Evolutionary conservation across 1,140 invertebrate species (phyloP), one percentile per base, ranked within the genome.

Genomic region (Drosophila nebulosa): DNA sequence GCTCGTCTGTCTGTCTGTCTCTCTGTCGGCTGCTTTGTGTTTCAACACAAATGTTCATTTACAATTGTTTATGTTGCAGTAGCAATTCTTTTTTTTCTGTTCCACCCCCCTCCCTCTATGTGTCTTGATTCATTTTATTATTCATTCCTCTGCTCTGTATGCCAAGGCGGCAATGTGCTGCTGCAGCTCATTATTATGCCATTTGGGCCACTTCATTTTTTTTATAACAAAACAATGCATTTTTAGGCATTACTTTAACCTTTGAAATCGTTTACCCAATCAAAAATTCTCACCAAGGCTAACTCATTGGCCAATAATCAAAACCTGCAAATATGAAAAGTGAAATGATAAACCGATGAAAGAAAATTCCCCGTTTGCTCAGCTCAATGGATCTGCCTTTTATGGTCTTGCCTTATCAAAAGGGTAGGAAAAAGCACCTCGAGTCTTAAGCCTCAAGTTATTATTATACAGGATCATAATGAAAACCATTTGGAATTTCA

Each of bases 61-160:
- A 55, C 69, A 85, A 86, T 85, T 85, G 80, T 85, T 85, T 86
- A 86, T 80, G 69, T 77, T 80, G 77, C 63, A 66, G 32, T 30
- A 62, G 52, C 57, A 60, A 64, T 66, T 72, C 61, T 60, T 26
- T 55, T 65, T 51, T 22, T 21, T 24, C 26, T 61, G 6, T 50
- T 50, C 7, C 18, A 21, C 22, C 3, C 21, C 22, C 27, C 27
- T 9, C 1, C 27, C 27, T 14, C 7, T 53, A n/a, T 12, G 18
- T 24, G 22, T 46, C 39, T 42, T 42, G 16, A 46, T 26, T 26
- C 24, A 39, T 61, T 70, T 27, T 46, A 58, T 74, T 65, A 42
- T 71, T 81, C 57, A 83, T 66, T 67, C 52, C 56, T 64, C 51
- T 42, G 56, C 55, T 21, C n/a, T 52, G 63, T 55, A 72, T 72